phyloP scores from a whole-genome alignment of 2,113 vertebrate genomes.

The Holacanthus passer region DNA sequence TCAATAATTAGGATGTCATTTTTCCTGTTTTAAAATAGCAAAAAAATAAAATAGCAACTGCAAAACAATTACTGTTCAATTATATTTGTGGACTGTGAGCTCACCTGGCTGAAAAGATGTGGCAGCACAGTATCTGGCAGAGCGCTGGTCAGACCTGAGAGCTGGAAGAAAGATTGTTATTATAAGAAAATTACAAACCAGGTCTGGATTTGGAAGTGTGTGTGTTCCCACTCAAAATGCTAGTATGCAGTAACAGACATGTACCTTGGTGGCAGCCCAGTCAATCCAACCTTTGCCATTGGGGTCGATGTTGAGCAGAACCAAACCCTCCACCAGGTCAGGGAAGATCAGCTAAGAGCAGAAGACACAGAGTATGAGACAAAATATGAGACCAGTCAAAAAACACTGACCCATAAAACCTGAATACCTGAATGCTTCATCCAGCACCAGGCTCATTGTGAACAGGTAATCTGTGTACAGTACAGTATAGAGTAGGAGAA shows the following conservation, averaged over 20 bases:
- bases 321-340: slow-evolving; percentile 94
- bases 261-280: slow-evolving; percentile 96
- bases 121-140: slow-evolving; percentile 92
- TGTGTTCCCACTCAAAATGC: background rate
- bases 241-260: background rate
- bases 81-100: background rate
- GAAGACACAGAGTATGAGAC: background rate
- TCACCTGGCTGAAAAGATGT: slow-evolving; percentile 98
- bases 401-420: too few relatives aligned
- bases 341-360: slow-evolving; percentile 92
- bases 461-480: background rate
- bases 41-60: background rate
- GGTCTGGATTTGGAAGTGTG: accelerated
- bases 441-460: background rate
- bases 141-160: slow-evolving; percentile 94
- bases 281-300: slow-evolving; percentile 99
- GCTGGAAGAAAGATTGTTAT: slow-evolving; percentile 57
- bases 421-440: background rate
- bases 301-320: slow-evolving; percentile 97
- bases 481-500: background rate
- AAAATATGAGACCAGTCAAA: too few relatives aligned
- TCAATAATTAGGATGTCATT: too few relatives aligned
- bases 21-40: too few relatives aligned
- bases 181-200: background rate
- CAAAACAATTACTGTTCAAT: background rate